Base-by-base conservation (phyloP, 2,797 vertebrate species). In the Myiotriccus ornatus region DNA sequence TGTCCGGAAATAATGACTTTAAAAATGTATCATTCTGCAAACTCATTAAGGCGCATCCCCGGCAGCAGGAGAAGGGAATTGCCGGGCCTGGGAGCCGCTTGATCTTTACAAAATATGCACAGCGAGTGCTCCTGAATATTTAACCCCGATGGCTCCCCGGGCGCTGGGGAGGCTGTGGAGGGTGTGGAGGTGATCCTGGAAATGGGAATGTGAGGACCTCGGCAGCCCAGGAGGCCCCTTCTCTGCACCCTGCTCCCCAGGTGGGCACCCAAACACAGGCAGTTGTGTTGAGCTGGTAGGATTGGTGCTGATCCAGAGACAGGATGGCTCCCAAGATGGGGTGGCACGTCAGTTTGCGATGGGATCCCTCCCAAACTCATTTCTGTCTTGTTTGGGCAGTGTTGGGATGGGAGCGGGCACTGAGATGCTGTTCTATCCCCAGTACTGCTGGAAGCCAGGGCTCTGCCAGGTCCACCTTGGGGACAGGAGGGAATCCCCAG, bases 1-100 rank as follows among this genome's bases (percentile, higher is more conserved):
- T 4, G 91, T 83, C 88, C 44, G 47, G 89, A 96, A 95, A 93
- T 94, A 94, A 96, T 85, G 84, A 95, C 94, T 97, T 96, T 96
- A 94, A 96, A 97, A 95, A 96, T 95, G 95, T 65, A 97, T 89
- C 85, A 41, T 85, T 81, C 71, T 93, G 77, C 74, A 59, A 76
- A 70, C 89, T 93, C 90, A 94, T 94, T 86, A 90, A 84, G 85
- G 80, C 34, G 16, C 87, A 63, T 87, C 92, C 84, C 91, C 25
- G 3, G 89, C 91, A 82, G 94, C 96, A 71, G 88, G 74, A 59
- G 79, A 87, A 92, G 86, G 35, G 84, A 92, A 27, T 6, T 76
- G 95, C 85, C 46, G 76, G 84, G 50, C 73, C 93, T 63, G 87
- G 84, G 91, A 93, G 87, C 71, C 3, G 2, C 92, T 95, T 85